Base-by-base conservation (phyloP, 2,113 vertebrate genomes). In the Clarias magur region DNA sequence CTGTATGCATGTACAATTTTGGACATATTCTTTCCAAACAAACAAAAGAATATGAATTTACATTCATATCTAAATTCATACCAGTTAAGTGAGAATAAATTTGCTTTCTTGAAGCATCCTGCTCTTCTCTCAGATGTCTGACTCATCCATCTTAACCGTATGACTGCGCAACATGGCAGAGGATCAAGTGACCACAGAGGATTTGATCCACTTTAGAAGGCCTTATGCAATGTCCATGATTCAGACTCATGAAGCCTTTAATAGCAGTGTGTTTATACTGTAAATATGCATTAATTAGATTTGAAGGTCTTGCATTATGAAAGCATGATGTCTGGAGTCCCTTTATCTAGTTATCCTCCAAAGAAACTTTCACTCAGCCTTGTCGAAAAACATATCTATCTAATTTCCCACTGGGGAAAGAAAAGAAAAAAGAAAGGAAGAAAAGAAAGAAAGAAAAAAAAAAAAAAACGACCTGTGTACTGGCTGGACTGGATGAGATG, bases 401-500 rank as follows among this genome's bases (percentile, higher is more conserved):
- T 72, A 80, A 85, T 85, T 76, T 85, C 75, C 83, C 27, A 23
- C 9, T 67, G 60, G 53, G 23, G n/a, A n/a, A n/a, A n/a, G n/a
- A n/a, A n/a, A n/a, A n/a, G n/a, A n/a, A n/a, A n/a, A n/a, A n/a
- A n/a, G n/a, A n/a, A n/a, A n/a, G n/a, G n/a, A n/a, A n/a, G n/a
- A n/a, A n/a, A n/a, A n/a, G n/a, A n/a, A n/a, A n/a, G n/a, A n/a
- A n/a, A n/a, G n/a, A n/a, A 38, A 38, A 38, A 38, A 63, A 2
- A 76, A 90, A 90, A 92, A 85, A 88, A 90, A 92, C 92, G 88
- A 85, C 80, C 59, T 48, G 56, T 73, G 67, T 75, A 62, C 80
- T 76, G 80, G 56, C 80, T 73, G 80, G 59, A 75, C 70, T 42
- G 48, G 48, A 89, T 88, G 88, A 93, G 93, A 93, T 91, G 93